Percentiles rank a stretch among this genome's conserved stretches.
Evolutionary conservation across 2,888 invertebrate genomes (phyloP).

Genomic region (Pediacus dermestoides): DNA sequence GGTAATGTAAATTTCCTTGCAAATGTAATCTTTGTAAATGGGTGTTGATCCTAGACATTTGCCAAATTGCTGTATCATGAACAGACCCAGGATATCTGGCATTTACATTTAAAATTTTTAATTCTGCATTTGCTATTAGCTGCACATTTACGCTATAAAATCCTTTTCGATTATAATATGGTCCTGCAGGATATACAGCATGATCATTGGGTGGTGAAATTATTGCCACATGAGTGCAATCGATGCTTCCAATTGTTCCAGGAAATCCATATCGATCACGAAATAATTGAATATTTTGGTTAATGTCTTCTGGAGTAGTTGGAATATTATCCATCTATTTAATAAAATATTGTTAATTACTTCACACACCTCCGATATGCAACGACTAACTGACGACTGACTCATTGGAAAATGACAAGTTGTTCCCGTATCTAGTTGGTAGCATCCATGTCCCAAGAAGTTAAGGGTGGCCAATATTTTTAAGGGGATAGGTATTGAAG

Average conservation of each 20-base stretch:
- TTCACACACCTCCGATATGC: not conserved
- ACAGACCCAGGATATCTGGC: not conserved
- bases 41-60: not conserved
- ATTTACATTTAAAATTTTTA: not conserved
- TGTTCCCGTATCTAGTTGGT: no score
- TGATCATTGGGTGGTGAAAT: not conserved
- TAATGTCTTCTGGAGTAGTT: not conserved
- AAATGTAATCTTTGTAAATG: conserved; percentile 1
- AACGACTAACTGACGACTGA: not conserved
- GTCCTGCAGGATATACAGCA: not conserved
- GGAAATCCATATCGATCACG: not conserved
- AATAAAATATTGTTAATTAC: not conserved
- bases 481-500: no score
- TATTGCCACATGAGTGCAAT: not conserved
- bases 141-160: conserved; percentile 1
- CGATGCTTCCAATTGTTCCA: not conserved
- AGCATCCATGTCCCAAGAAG: no score
- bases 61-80: conserved; percentile 1
- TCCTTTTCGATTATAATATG: not conserved
- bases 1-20: not conserved
- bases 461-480: no score
- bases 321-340: not conserved
- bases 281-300: not conserved
- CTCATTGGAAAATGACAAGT: no score
- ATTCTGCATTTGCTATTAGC: not conserved